These are phyloP conservation scores for Yponomeuta sedellus DNA, from an alignment of 2,888 invertebrate species.

Conservation along the genomic window DNA sequence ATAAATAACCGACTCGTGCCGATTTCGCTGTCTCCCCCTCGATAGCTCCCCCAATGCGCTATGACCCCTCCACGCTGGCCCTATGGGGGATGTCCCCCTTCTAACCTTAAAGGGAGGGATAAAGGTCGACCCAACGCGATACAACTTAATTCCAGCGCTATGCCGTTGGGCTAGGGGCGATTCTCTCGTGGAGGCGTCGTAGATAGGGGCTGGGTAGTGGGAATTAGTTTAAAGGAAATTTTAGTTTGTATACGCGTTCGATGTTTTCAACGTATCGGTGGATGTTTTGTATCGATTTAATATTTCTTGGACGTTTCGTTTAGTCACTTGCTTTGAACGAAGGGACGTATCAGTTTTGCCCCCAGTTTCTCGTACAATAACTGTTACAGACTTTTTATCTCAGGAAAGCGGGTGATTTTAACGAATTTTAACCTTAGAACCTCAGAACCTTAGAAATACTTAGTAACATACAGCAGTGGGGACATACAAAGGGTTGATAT, in stretches of 20 bases:
- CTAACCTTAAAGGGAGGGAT: constrained; percentile 46
- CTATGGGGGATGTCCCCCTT: constrained; percentile 49
- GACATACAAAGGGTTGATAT: too few species aligned
- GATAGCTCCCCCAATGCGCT: constrained; percentile 29
- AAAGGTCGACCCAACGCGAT: constrained; percentile 37
- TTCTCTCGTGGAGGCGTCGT: neutral
- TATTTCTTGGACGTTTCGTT: neutral
- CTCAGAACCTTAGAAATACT: too few species aligned
- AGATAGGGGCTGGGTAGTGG: neutral
- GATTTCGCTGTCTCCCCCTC: constrained; percentile 2
- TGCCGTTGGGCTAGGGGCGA: neutral
- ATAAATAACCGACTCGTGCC: neutral
- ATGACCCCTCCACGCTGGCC: constrained; percentile 41
- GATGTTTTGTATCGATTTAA: neutral
- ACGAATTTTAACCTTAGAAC: too few species aligned
- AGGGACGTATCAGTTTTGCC: too few species aligned
- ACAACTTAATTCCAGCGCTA: neutral
- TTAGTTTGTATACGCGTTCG: neutral
- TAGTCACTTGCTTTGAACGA: too few species aligned
- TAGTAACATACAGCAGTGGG: too few species aligned
- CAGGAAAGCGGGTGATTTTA: too few species aligned
- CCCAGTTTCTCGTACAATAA: too few species aligned
- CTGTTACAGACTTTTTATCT: too few species aligned
- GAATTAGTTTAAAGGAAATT: constrained; percentile 14
- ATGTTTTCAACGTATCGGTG: neutral